phyloP scores from a whole-genome alignment of 2,113 vertebrate genomes.

The Solenodon paradoxus region DNA sequence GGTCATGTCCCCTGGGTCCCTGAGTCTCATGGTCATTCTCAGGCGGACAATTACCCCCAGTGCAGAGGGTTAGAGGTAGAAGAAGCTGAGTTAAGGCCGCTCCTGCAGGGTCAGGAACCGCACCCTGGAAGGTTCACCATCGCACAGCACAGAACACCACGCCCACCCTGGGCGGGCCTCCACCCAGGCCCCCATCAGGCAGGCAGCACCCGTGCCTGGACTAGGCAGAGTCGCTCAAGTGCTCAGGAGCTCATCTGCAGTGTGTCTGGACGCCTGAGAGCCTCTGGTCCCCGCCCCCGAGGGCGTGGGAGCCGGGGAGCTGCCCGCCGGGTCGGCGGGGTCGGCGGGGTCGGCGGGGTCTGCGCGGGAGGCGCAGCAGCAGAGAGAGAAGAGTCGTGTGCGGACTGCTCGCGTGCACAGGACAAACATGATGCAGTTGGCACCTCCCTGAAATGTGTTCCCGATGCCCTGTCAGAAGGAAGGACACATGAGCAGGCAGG shows the following conservation, averaged over 20 bases:
- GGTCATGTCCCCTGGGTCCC: neutral
- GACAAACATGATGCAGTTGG: constrained; percentile 96
- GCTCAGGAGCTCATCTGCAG: neutral
- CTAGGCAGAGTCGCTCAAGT: constrained; percentile 64
- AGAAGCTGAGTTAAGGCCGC: neutral
- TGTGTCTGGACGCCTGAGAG: neutral
- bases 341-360: neutral
- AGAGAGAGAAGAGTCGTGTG: constrained; percentile 78
- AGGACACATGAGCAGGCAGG: neutral
- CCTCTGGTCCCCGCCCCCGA: neutral
- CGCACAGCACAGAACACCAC: neutral
- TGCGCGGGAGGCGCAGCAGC: constrained; percentile 73
- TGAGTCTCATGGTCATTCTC: neutral
- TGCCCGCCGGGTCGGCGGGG: fast-evolving
- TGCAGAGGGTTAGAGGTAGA: constrained; percentile 57
- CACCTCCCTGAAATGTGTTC: constrained; percentile 97
- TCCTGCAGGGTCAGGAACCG: fast-evolving
- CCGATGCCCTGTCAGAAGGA: constrained; percentile 89
- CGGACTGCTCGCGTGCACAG: constrained; percentile 88
- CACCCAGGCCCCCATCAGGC: neutral
- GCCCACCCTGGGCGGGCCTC: neutral
- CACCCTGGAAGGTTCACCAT: fast-evolving
- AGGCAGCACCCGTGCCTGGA: neutral
- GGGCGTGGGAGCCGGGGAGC: neutral
- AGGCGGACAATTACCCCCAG: fast-evolving